Percentiles rank a stretch among this genome's conserved stretches.
These are phyloP conservation scores for Sphaeramia orbicularis DNA, from an alignment of 2,797 vertebrate species.

Conservation along the genomic window DNA sequence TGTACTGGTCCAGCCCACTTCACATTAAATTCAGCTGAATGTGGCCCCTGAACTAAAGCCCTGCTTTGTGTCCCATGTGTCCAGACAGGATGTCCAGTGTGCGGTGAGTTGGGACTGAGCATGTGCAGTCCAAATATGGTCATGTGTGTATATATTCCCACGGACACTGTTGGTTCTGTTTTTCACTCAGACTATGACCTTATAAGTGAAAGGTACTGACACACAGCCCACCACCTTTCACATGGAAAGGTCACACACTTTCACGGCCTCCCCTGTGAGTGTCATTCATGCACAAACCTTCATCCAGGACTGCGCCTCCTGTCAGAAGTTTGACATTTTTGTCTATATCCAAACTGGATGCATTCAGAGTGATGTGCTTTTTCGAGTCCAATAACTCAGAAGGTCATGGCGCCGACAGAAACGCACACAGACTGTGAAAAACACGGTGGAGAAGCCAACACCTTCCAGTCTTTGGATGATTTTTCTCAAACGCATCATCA, in stretches of 20 bases:
- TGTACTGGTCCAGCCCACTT: too few relatives aligned
- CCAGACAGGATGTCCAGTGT: too few relatives aligned
- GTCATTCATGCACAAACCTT: conserved; percentile 33
- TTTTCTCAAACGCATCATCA: conserved; percentile 18
- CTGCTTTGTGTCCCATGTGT: too few relatives aligned
- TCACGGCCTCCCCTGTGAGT: conserved; percentile 27
- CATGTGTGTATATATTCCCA: neutral
- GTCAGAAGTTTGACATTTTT: conserved; percentile 56
- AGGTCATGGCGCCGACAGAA: conserved; percentile 37
- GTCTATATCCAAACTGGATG: conserved; percentile 30
- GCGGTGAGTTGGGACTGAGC: too few relatives aligned
- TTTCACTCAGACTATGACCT: conserved; percentile 34
- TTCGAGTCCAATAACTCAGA: conserved; percentile 27
- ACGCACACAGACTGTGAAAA: conserved; percentile 17
- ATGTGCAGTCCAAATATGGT: neutral
- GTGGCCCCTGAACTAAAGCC: too few relatives aligned
- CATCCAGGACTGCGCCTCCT: conserved; percentile 18
- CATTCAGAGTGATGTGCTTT: conserved; percentile 16
- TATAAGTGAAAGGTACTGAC: conserved; percentile 41
- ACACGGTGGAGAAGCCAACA: conserved; percentile 8
- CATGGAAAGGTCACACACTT: conserved; percentile 54
- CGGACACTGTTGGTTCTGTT: neutral
- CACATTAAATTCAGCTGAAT: too few relatives aligned
- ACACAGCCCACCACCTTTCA: conserved; percentile 30
- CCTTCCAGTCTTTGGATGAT: conserved; percentile 3